Conservation (phyloP, 1,140 invertebrate species). For the Patella vulgata region DNA sequence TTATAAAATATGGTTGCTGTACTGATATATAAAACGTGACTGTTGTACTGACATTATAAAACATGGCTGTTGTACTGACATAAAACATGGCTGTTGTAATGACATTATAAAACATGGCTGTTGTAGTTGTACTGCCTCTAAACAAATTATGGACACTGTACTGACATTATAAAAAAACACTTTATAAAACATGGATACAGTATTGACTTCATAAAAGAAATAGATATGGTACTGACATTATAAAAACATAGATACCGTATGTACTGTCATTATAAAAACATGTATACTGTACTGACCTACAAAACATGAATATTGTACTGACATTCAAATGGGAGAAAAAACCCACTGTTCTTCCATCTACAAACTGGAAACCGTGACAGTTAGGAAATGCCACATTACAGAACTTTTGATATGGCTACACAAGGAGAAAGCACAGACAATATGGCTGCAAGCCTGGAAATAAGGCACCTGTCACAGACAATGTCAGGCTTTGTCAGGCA, state of each 20-base stretch:
- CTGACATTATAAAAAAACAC: neutral
- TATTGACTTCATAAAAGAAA: neutral
- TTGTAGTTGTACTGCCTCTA: neutral
- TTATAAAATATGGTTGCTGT: neutral
- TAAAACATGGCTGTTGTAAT: neutral
- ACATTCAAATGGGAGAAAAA: too few relatives aligned
- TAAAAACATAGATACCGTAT: neutral
- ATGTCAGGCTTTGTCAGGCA: too few relatives aligned
- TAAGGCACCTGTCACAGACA: too few relatives aligned
- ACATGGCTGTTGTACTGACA: neutral
- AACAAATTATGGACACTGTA: neutral
- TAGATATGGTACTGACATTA: neutral
- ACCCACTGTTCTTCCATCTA: too few relatives aligned
- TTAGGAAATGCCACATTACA: too few relatives aligned
- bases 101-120: neutral
- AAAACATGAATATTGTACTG: too few relatives aligned
- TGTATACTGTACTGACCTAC: too few relatives aligned
- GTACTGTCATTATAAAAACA: neutral
- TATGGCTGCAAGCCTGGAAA: too few relatives aligned
- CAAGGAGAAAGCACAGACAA: too few relatives aligned
- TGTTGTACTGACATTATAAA: neutral
- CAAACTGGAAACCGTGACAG: too few relatives aligned
- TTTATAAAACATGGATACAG: neutral
- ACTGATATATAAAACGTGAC: neutral
- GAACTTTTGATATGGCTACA: too few relatives aligned